Evolutionary conservation across 2,888 invertebrate species (phyloP).

Genomic region (Barypeithes pellucidus): DNA sequence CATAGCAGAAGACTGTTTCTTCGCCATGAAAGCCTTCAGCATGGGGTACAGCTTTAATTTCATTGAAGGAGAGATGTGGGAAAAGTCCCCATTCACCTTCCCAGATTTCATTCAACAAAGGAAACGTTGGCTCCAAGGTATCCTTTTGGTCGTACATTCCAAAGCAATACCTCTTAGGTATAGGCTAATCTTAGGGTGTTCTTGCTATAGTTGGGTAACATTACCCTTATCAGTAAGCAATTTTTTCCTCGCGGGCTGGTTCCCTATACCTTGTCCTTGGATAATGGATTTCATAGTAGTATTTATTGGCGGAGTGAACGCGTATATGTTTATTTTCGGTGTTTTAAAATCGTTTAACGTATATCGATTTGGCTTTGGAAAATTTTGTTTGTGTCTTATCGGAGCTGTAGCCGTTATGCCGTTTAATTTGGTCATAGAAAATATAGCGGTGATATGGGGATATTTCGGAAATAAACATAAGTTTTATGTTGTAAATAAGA

Average conservation of each 20-base stretch:
- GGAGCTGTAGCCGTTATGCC: constrained; percentile 94
- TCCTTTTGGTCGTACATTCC: constrained; percentile 90
- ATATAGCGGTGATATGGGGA: constrained; percentile 96
- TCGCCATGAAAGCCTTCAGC: constrained; percentile 95
- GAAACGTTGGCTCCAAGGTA: constrained; percentile 96
- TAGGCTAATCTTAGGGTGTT: constrained; percentile 82
- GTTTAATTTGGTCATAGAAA: constrained; percentile 94
- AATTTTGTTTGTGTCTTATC: constrained; percentile 85
- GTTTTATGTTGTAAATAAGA: constrained; percentile 97
- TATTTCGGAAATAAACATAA: constrained; percentile 95
- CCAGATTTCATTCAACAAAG: constrained; percentile 97
- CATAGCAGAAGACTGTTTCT: constrained; percentile 98
- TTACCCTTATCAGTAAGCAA: constrained; percentile 75
- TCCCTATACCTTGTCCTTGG: constrained; percentile 90
- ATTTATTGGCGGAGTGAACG: constrained; percentile 93
- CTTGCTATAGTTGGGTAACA: constrained; percentile 97
- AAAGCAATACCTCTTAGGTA: constrained; percentile 85
- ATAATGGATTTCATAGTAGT: constrained; percentile 90
- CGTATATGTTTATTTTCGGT: constrained; percentile 98
- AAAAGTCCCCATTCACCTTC: constrained; percentile 95
- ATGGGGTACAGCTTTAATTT: constrained; percentile 95
- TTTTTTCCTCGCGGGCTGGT: constrained; percentile 78
- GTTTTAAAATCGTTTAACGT: constrained; percentile 96
- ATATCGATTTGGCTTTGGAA: constrained; percentile 86
- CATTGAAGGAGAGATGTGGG: constrained; percentile 99